These are phyloP conservation scores for Watsonalla cultraria DNA, from an alignment of 2,888 invertebrate genomes.

Conservation along the genomic window DNA sequence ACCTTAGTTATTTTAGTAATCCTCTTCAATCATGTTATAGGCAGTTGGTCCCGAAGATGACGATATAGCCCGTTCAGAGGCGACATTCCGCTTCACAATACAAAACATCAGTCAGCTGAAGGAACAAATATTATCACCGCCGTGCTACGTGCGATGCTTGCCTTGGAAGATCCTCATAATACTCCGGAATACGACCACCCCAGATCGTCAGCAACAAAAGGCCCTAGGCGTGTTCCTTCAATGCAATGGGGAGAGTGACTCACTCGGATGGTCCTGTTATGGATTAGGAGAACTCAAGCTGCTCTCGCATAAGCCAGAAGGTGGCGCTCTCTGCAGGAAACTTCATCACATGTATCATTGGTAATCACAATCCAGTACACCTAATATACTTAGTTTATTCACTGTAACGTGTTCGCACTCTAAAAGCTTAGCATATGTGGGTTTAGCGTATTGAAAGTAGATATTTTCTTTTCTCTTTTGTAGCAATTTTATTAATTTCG, in stretches of 20 bases:
- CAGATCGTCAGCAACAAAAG: conserved; percentile 84
- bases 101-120: conserved; percentile 92
- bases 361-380: conserved; percentile 44
- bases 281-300: conserved; percentile 95
- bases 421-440: too few species aligned
- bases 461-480: too few species aligned
- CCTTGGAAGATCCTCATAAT: conserved; percentile 99
- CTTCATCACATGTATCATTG: conserved; percentile 97
- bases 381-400: background rate
- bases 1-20: background rate
- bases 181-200: conserved; percentile 86
- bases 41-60: conserved; percentile 77
- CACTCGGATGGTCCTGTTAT: conserved; percentile 98
- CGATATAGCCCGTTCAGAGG: conserved; percentile 94
- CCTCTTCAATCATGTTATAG: conserved; percentile 30
- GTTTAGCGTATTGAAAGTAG: too few species aligned
- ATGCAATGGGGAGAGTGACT: conserved; percentile 98
- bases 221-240: conserved; percentile 92
- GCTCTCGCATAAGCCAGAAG: conserved; percentile 90
- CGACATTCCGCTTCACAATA: conserved; percentile 93
- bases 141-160: conserved; percentile 95
- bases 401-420: too few species aligned
- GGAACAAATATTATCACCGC: conserved; percentile 89
- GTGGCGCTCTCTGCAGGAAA: conserved; percentile 89
- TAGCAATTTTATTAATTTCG: background rate